A percentile compares a stretch with the other conserved stretches of the same genome.
phyloP scores from a whole-genome alignment of 1,140 invertebrate genomes.

The Mesaphorura yosii region DNA sequence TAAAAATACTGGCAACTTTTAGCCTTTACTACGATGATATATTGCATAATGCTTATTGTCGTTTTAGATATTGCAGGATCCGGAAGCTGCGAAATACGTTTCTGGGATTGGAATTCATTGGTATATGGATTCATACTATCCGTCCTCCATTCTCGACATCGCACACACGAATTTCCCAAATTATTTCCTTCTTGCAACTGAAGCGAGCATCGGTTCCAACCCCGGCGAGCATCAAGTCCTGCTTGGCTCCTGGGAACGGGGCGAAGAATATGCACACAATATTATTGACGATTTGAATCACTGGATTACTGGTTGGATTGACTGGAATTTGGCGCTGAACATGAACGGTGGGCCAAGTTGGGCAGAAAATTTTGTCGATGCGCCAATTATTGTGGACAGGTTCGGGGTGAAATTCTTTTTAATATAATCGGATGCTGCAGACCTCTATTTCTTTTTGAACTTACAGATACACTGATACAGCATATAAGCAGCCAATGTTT shows the following conservation, averaged over 20 bases:
- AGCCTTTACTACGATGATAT: background rate
- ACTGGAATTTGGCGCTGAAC: constrained; percentile 66
- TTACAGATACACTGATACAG: constrained; percentile 41
- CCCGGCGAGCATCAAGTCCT: constrained; percentile 37
- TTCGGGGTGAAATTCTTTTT: constrained; percentile 35
- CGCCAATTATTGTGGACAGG: constrained; percentile 60
- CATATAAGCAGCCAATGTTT: constrained; percentile 81
- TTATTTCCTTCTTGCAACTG: constrained; percentile 61
- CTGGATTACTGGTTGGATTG: constrained; percentile 62
- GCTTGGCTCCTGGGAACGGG: constrained; percentile 61
- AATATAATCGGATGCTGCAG: background rate
- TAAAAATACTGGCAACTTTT: background rate
- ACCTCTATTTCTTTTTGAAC: background rate
- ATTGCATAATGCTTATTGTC: background rate
- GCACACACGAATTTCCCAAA: constrained; percentile 50
- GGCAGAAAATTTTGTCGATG: constrained; percentile 61
- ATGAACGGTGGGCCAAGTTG: constrained; percentile 66
- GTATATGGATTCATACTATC: constrained; percentile 51
- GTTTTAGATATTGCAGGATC: constrained; percentile 42
- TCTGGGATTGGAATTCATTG: constrained; percentile 72
- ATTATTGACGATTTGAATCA: constrained; percentile 63
- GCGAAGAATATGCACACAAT: constrained; percentile 51
- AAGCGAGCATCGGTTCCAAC: constrained; percentile 38
- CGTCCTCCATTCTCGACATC: constrained; percentile 41
- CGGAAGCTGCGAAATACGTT: constrained; percentile 50